A percentile compares a stretch with the other conserved stretches of the same genome.
Evolutionary conservation across 2,113 vertebrate genomes (phyloP).

Genomic region (Charina bottae): DNA sequence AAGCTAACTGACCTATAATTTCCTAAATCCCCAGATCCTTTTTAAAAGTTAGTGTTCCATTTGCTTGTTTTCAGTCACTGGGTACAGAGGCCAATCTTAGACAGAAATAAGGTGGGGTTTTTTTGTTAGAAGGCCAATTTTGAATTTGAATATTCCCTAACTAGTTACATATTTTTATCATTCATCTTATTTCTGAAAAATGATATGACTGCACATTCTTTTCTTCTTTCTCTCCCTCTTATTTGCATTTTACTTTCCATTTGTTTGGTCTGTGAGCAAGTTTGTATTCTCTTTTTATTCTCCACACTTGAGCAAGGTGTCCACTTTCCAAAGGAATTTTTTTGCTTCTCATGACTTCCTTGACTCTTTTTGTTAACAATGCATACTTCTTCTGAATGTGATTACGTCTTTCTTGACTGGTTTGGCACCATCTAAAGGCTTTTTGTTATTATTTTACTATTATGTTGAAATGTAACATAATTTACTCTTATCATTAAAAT

Average conservation of each 20-base stretch:
- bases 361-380: background rate
- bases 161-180: background rate
- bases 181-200: background rate
- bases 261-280: background rate
- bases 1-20: background rate
- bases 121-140: background rate
- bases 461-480: background rate
- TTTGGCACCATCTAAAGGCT: background rate
- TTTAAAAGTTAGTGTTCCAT: background rate
- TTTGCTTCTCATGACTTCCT: background rate
- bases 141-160: background rate
- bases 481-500: background rate
- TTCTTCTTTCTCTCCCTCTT: background rate
- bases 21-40: background rate
- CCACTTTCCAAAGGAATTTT: background rate
- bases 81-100: background rate
- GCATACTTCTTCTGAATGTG: background rate
- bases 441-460: background rate
- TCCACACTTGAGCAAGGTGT: background rate
- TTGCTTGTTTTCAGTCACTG: background rate
- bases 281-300: background rate
- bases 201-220: background rate
- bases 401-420: constrained; percentile 1
- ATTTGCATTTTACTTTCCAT: background rate
- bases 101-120: background rate